These are phyloP conservation scores for Syritta pipiens DNA, from an alignment of 2,888 invertebrate species.

Conservation along the genomic window DNA sequence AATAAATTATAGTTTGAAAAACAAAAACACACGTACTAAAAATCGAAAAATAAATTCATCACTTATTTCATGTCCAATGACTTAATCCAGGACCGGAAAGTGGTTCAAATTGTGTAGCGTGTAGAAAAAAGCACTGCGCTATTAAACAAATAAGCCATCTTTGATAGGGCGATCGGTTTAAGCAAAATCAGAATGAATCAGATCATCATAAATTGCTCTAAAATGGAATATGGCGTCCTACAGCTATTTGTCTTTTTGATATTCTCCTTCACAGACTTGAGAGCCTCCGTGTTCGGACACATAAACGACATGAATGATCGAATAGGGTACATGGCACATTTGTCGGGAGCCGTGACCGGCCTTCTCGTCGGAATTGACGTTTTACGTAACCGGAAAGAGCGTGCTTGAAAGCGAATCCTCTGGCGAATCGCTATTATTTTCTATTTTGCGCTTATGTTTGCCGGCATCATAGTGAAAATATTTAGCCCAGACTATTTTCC, in stretches of 20 bases:
- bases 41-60: no score
- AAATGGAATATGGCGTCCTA: slow-evolving; percentile 96
- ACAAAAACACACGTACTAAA: no score
- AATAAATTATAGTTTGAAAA: no score
- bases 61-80: no score
- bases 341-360: slow-evolving; percentile 94
- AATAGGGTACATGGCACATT: slow-evolving; percentile 96
- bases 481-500: slow-evolving; percentile 83
- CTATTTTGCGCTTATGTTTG: slow-evolving; percentile 85
- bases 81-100: no score
- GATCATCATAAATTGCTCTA: slow-evolving; percentile 98
- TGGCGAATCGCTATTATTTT: slow-evolving; percentile 90
- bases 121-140: no score
- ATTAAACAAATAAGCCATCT: no score
- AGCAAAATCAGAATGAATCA: no score
- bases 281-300: slow-evolving; percentile 94
- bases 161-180: no score
- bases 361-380: slow-evolving; percentile 89
- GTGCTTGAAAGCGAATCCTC: slow-evolving; percentile 88
- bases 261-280: slow-evolving; percentile 90
- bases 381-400: slow-evolving; percentile 88
- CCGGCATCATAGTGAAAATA: slow-evolving; percentile 87
- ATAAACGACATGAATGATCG: slow-evolving; percentile 85
- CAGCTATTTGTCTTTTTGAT: slow-evolving; percentile 91
- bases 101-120: no score